phyloP scores from a whole-genome alignment of 2,797 vertebrate species.

The Eulemur rubriventer region DNA sequence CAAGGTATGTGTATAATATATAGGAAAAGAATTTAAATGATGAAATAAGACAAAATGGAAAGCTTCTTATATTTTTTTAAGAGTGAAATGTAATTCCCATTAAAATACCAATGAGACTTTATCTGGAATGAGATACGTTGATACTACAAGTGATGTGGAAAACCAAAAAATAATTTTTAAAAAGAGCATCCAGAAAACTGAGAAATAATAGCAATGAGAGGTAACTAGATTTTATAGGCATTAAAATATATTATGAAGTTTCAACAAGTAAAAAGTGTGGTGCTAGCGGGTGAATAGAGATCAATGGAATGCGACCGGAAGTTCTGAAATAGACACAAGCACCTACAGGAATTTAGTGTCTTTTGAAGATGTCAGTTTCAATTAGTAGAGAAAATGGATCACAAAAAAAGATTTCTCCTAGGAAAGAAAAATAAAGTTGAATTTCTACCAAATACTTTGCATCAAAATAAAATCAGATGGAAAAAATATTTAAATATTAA shows the following conservation, averaged over 20 bases:
- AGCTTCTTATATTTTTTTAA: not conserved
- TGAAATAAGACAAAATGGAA: constrained; percentile 4
- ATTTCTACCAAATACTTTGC: not conserved
- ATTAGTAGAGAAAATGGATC: not conserved
- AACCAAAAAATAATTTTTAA: not conserved
- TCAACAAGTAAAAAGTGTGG: not conserved
- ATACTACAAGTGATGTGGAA: not conserved
- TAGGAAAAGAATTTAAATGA: not conserved
- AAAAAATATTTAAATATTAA: not conserved
- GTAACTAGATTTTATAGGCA: not conserved
- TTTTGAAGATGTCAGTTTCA: not conserved
- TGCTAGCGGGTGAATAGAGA: not conserved
- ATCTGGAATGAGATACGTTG: not conserved
- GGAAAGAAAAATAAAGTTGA: not conserved
- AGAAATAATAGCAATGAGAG: not conserved
- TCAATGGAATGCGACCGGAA: not conserved
- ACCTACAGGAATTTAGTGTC: not conserved
- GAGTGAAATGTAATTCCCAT: not conserved
- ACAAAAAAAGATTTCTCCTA: not conserved
- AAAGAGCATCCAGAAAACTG: not conserved
- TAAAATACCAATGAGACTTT: not conserved
- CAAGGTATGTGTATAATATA: not conserved
- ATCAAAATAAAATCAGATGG: not conserved
- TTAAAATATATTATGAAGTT: constrained; percentile 12
- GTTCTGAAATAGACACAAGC: not conserved